A percentile compares a stretch with the other conserved stretches of the same genome.
These are phyloP conservation scores for Metridium senile DNA, from an alignment of 92 coral and sea anemone species.

Conservation along the genomic window DNA sequence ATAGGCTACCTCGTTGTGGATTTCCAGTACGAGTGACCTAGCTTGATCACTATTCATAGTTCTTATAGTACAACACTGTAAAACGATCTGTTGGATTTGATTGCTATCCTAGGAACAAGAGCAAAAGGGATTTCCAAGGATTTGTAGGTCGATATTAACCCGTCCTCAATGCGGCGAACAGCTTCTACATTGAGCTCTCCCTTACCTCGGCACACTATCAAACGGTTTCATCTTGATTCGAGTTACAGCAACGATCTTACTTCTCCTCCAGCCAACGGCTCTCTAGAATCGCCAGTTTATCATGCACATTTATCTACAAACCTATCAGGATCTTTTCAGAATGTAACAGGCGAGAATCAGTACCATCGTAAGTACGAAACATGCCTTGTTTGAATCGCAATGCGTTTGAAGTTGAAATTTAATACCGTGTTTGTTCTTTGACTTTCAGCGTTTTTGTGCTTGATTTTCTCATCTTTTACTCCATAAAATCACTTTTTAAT, in stretches of 20 bases:
- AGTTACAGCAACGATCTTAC: slow-evolving; percentile 56
- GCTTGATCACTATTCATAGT: neutral
- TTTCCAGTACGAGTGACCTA: neutral
- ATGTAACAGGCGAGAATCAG: slow-evolving; percentile 61
- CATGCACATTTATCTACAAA: slow-evolving; percentile 68
- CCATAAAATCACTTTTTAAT: neutral
- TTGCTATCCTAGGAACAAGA: slow-evolving; percentile 13
- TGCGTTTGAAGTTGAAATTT: slow-evolving; percentile 17
- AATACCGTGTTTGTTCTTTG: slow-evolving; percentile 23
- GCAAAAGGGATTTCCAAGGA: slow-evolving; percentile 5
- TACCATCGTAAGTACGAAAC: slow-evolving; percentile 68
- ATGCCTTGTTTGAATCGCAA: neutral
- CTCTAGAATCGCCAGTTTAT: slow-evolving; percentile 55
- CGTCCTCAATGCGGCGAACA: slow-evolving; percentile 37
- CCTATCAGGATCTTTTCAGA: slow-evolving; percentile 61
- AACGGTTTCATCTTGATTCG: slow-evolving; percentile 75
- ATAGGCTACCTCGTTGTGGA: neutral
- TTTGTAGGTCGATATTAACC: neutral
- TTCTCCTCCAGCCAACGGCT: slow-evolving; percentile 41
- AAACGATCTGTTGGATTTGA: slow-evolving; percentile 14
- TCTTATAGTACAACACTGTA: neutral
- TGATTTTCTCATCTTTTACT: neutral
- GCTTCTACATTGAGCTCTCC: slow-evolving; percentile 27
- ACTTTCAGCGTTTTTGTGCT: neutral
- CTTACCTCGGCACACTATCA: slow-evolving; percentile 44